Percentiles rank a stretch among this genome's conserved stretches.
Evolutionary conservation across 2,888 invertebrate genomes (phyloP).

Genomic region (Drosophila yooni): DNA sequence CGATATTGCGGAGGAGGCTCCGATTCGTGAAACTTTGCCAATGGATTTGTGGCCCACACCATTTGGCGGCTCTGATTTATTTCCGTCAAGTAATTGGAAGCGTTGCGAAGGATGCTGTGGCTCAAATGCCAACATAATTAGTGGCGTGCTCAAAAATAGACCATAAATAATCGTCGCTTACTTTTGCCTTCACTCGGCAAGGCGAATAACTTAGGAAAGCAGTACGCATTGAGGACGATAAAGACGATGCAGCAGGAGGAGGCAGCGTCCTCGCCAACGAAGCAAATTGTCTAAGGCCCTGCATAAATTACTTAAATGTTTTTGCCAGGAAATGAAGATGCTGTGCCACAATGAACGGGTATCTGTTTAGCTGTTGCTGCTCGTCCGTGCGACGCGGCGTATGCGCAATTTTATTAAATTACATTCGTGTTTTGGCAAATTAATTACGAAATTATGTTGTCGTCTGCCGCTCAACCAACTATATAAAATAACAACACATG

Average conservation of each 20-base stretch:
- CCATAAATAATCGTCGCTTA: slow-evolving; percentile 76
- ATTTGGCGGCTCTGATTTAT: slow-evolving; percentile 71
- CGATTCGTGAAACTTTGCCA: slow-evolving; percentile 33
- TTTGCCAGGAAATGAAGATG: slow-evolving; percentile 59
- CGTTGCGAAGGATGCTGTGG: slow-evolving; percentile 54
- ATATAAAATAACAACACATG: slow-evolving; percentile 34
- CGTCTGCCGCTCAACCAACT: slow-evolving; percentile 69
- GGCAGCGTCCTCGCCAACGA: slow-evolving; percentile 31
- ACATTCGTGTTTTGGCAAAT: slow-evolving; percentile 83
- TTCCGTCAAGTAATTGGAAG: slow-evolving; percentile 74
- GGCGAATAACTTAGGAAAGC: not conserved
- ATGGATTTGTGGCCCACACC: slow-evolving; percentile 51
- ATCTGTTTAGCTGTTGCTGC: slow-evolving; percentile 11
- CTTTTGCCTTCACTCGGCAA: slow-evolving; percentile 24
- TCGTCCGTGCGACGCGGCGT: slow-evolving; percentile 60
- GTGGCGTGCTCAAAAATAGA: slow-evolving; percentile 77
- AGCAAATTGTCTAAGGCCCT: slow-evolving; percentile 69
- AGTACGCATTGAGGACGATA: not conserved
- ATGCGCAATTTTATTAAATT: slow-evolving; percentile 81
- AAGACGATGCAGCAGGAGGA: not conserved
- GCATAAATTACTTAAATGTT: slow-evolving; percentile 80
- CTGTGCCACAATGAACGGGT: slow-evolving; percentile 42
- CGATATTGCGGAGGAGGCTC: slow-evolving; percentile 21
- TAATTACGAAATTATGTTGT: slow-evolving; percentile 82
- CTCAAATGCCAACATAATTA: slow-evolving; percentile 76